A percentile compares a stretch with the other conserved stretches of the same genome.
phyloP scores from a whole-genome alignment of 2,797 vertebrate genomes.

The Phataginus tetradactyla region DNA sequence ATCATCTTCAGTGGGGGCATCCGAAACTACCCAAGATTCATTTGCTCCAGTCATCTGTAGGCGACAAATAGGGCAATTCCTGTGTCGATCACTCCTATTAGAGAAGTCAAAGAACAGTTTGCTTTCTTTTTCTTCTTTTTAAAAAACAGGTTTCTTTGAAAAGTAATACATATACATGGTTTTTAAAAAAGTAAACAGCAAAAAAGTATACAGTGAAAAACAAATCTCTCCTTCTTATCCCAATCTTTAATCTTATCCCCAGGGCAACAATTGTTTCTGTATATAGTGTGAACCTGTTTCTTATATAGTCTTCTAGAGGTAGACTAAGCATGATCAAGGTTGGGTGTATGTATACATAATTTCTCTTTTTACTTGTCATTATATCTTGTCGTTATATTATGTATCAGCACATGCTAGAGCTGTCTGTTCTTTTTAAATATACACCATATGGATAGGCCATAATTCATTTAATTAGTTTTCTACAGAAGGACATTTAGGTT shows the following conservation, averaged over 20 bases:
- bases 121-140: slow-evolving; percentile 39
- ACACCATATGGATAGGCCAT: background rate
- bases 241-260: slow-evolving; percentile 26
- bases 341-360: background rate
- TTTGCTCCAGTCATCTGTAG: slow-evolving; percentile 95
- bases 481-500: background rate
- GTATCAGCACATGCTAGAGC: background rate
- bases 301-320: background rate
- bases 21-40: slow-evolving; percentile 98
- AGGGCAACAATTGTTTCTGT: background rate
- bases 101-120: slow-evolving; percentile 76
- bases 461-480: slow-evolving; percentile 19
- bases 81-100: slow-evolving; percentile 95
- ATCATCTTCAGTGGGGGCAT: slow-evolving; percentile 97
- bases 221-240: background rate
- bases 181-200: background rate
- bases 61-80: slow-evolving; percentile 97
- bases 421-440: background rate
- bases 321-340: background rate
- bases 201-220: slow-evolving; percentile 50
- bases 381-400: background rate
- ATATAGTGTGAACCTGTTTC: background rate
- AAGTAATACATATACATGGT: slow-evolving; percentile 7
- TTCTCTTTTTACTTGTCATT: background rate
- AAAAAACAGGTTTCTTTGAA: slow-evolving; percentile 17